A percentile compares a stretch with the other conserved stretches of the same genome.
Evolutionary conservation across 2,113 vertebrate genomes (phyloP).

Genomic region (Bungarus multicinctus): DNA sequence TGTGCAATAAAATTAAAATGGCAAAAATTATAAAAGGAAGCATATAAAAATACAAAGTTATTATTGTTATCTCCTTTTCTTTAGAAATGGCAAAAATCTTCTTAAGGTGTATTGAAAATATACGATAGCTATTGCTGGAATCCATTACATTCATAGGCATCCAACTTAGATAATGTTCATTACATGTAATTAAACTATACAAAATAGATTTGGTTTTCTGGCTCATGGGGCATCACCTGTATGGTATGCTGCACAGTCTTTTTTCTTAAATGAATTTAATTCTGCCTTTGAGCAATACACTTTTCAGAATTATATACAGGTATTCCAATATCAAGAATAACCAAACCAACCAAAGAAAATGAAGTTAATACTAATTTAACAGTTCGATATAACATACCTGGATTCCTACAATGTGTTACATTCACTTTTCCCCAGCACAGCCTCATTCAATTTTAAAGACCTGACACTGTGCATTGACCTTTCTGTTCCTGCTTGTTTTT

Average conservation of each 20-base stretch:
- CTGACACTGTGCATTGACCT: constrained; percentile 60
- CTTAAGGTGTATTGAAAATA: neutral
- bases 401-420: constrained; percentile 46
- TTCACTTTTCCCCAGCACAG: constrained; percentile 36
- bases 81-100: neutral
- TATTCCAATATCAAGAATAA: neutral
- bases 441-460: constrained; percentile 53
- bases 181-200: neutral
- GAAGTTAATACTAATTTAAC: constrained; percentile 13
- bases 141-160: neutral
- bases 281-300: neutral
- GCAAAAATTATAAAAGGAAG: neutral
- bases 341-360: neutral
- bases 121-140: neutral
- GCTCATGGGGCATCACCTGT: neutral
- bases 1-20: neutral
- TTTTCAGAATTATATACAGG: neutral
- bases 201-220: neutral
- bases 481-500: constrained; percentile 25
- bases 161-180: constrained; percentile 3
- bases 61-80: neutral
- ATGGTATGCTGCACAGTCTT: neutral
- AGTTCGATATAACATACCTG: constrained; percentile 38
- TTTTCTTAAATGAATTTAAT: neutral
- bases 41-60: neutral